phyloP scores from a whole-genome alignment of 2,888 invertebrate genomes.

The Ennomos quercinarius region DNA sequence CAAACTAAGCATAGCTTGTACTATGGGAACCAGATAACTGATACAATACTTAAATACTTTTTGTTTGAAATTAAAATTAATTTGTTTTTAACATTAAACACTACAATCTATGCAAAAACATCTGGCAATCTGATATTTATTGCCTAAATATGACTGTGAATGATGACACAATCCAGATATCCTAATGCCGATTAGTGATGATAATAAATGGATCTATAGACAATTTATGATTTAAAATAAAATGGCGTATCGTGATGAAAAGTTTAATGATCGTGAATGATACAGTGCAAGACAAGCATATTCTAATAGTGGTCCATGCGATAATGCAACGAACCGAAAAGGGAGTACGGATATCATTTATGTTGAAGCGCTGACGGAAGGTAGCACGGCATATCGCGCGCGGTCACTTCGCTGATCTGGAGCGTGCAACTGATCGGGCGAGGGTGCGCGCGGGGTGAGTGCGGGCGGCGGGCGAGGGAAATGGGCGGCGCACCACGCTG shows the following conservation, averaged over 20 bases:
- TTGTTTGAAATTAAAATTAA: too few species aligned
- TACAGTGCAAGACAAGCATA: conserved; percentile 78
- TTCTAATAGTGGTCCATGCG: conserved; percentile 83
- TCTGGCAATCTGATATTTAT: conserved; percentile 39
- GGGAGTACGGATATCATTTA: conserved; percentile 73
- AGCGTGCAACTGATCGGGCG: conserved; percentile 72
- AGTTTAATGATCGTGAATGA: conserved; percentile 50
- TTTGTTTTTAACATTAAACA: conserved; percentile 25
- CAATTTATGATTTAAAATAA: conserved; percentile 29
- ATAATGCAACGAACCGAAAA: conserved; percentile 81
- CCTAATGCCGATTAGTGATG: conserved; percentile 38
- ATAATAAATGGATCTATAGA: conserved; percentile 34
- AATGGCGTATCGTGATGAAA: conserved; percentile 34
- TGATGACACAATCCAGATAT: conserved; percentile 43
- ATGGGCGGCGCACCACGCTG: conserved; percentile 61
- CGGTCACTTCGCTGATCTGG: conserved; percentile 67
- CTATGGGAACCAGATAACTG: too few species aligned
- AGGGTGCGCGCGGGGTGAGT: conserved; percentile 40
- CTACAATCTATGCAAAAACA: conserved; percentile 41
- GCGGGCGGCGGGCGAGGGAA: conserved; percentile 47
- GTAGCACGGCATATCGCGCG: conserved; percentile 76
- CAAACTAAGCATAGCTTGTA: too few species aligned
- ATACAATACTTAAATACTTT: too few species aligned
- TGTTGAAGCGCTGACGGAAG: conserved; percentile 74
- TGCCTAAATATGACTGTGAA: conserved; percentile 39